phyloP scores from a whole-genome alignment of 2,797 vertebrate genomes.

The Pteronotus mesoamericanus region DNA sequence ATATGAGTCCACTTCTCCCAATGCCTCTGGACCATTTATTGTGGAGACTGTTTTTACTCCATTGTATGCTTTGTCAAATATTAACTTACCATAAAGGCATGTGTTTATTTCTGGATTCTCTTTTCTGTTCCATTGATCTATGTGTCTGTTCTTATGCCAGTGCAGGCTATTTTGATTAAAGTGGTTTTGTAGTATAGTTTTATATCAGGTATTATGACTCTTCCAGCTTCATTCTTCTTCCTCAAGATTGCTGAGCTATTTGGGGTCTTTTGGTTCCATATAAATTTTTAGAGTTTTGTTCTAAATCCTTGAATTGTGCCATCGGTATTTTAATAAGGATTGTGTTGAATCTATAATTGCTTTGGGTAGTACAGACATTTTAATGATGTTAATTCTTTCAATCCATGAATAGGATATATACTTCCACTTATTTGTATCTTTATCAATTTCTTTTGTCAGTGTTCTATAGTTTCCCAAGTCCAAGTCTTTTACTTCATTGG shows the following conservation, averaged over 20 bases:
- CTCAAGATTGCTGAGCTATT: too few relatives aligned
- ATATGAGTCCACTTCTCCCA: not conserved
- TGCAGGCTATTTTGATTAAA: not conserved
- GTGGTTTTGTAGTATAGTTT: not conserved
- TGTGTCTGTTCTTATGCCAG: not conserved
- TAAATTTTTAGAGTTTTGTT: too few relatives aligned
- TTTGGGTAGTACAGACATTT: not conserved
- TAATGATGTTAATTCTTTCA: not conserved
- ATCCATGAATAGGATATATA: not conserved
- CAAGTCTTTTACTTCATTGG: not conserved
- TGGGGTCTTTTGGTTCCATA: too few relatives aligned
- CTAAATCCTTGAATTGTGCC: not conserved
- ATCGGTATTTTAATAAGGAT: not conserved
- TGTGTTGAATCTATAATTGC: not conserved
- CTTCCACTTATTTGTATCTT: not conserved
- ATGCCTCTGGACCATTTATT: not conserved
- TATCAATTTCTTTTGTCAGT: not conserved
- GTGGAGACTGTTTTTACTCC: not conserved
- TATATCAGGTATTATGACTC: too few relatives aligned
- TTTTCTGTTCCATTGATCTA: not conserved
- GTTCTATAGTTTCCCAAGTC: not conserved
- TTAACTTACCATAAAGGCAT: not conserved
- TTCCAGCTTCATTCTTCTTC: too few relatives aligned
- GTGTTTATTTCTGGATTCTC: not conserved
- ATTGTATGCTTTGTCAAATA: not conserved